Conservation (phyloP, 2,113 vertebrate genomes). For the Oplegnathus fasciatus region DNA sequence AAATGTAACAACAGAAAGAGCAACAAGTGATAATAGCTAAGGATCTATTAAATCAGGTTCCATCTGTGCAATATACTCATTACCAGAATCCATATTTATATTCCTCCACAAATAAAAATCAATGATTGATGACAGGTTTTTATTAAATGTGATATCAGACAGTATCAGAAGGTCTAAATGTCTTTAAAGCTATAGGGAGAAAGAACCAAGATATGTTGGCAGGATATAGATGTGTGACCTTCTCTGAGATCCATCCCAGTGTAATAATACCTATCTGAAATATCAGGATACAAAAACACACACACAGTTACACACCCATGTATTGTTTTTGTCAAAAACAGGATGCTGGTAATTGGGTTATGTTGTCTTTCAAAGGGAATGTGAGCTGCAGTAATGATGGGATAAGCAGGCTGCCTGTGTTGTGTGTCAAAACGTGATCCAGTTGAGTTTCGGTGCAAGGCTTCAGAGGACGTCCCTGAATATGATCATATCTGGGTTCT, state of each 20-base stretch:
- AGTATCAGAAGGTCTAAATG: slow-evolving; percentile 24
- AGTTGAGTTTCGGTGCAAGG: slow-evolving; percentile 52
- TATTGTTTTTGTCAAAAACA: slow-evolving; percentile 63
- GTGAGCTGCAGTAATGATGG: slow-evolving; percentile 69
- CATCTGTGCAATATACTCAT: background rate
- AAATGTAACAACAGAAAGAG: slow-evolving; percentile 19
- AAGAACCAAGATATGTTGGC: slow-evolving; percentile 9
- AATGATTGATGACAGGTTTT: slow-evolving; percentile 39
- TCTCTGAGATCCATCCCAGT: slow-evolving; percentile 41
- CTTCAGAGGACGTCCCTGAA: slow-evolving; percentile 66
- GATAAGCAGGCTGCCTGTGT: slow-evolving; percentile 58
- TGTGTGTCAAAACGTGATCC: slow-evolving; percentile 67
- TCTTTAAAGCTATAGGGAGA: slow-evolving; percentile 35
- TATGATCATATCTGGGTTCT: slow-evolving; percentile 70
- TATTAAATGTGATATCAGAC: slow-evolving; percentile 23
- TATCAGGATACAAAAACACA: slow-evolving; percentile 12
- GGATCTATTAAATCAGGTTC: background rate
- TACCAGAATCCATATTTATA: slow-evolving; percentile 5
- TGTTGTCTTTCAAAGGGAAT: slow-evolving; percentile 68
- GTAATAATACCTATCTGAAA: slow-evolving; percentile 50
- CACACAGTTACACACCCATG: slow-evolving; percentile 24
- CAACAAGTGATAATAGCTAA: background rate
- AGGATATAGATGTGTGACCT: slow-evolving; percentile 55
- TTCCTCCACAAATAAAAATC: slow-evolving; percentile 8
- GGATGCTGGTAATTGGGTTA: slow-evolving; percentile 77